Conservation (phyloP, 2,113 vertebrate species). For the Delphinus delphis region DNA sequence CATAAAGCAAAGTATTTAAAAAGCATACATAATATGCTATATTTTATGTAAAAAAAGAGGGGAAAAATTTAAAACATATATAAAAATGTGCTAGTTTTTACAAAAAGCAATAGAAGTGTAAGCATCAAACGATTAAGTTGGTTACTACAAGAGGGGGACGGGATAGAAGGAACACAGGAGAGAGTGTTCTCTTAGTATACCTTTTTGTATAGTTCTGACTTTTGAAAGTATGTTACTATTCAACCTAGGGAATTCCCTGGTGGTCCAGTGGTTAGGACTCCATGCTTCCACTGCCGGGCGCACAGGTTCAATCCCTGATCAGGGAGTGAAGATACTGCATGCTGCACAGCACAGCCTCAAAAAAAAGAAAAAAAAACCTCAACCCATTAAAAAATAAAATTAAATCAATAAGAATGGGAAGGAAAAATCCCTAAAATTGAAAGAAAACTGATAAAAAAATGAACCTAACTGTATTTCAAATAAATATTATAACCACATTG, state of each 20-base stretch:
- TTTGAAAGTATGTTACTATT: neutral
- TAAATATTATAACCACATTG: neutral
- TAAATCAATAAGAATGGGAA: neutral
- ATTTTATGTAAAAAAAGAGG: neutral
- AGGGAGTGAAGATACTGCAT: no score
- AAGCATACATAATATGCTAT: neutral
- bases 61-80: neutral
- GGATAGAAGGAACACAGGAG: neutral
- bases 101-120: neutral
- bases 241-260: neutral
- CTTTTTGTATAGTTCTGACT: neutral
- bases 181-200: neutral
- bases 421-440: neutral
- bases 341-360: no score
- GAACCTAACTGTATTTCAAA: neutral
- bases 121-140: neutral
- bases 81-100: neutral
- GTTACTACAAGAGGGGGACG: neutral
- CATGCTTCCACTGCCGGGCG: no score
- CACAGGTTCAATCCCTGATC: no score
- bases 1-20: neutral
- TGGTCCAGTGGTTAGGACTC: no score
- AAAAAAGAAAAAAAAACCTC: neutral
- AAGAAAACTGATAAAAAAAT: slow-evolving; percentile 25
- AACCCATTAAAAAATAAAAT: neutral